Percentiles rank a stretch among this genome's conserved stretches.
phyloP scores from a whole-genome alignment of 2,888 invertebrate genomes.

The Romanomermis culicivorax region DNA sequence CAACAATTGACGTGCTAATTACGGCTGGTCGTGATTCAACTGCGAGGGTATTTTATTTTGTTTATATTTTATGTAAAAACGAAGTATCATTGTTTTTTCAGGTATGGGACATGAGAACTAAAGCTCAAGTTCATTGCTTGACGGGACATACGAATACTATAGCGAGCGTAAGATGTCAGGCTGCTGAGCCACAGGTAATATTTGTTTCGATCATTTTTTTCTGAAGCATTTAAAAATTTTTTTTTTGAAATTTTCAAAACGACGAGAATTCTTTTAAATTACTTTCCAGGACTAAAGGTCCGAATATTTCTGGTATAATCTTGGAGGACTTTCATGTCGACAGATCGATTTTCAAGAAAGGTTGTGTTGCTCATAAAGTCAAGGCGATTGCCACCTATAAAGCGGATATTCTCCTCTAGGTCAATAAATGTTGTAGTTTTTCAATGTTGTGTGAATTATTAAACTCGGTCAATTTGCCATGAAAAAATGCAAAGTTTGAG shows the following conservation, averaged over 20 bases:
- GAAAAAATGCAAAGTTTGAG: no score
- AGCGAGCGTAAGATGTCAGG: constrained; percentile 75
- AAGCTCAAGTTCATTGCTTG: constrained; percentile 88
- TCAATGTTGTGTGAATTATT: no score
- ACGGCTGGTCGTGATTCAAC: constrained; percentile 86
- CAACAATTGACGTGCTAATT: constrained; percentile 75
- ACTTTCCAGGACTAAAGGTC: no score
- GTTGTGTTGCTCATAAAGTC: no score
- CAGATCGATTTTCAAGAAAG: no score
- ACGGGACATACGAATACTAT: constrained; percentile 91
- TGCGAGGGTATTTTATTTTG: constrained; percentile 41
- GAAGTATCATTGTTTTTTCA: constrained; percentile 15
- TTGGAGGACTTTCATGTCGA: no score
- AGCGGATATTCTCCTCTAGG: no score
- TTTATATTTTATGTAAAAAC: not conserved
- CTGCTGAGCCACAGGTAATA: constrained; percentile 64
- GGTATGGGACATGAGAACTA: constrained; percentile 97
- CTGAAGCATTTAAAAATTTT: not conserved
- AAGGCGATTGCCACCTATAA: no score
- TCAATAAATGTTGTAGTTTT: no score
- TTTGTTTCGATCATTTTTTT: constrained; percentile 6
- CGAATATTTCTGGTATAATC: no score
- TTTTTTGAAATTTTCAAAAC: not conserved
- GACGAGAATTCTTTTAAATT: not conserved
- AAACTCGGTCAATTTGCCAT: no score